A percentile compares a stretch with the other conserved stretches of the same genome.
phyloP scores from a whole-genome alignment of 2,888 invertebrate species.

The Eurytoma californica region DNA sequence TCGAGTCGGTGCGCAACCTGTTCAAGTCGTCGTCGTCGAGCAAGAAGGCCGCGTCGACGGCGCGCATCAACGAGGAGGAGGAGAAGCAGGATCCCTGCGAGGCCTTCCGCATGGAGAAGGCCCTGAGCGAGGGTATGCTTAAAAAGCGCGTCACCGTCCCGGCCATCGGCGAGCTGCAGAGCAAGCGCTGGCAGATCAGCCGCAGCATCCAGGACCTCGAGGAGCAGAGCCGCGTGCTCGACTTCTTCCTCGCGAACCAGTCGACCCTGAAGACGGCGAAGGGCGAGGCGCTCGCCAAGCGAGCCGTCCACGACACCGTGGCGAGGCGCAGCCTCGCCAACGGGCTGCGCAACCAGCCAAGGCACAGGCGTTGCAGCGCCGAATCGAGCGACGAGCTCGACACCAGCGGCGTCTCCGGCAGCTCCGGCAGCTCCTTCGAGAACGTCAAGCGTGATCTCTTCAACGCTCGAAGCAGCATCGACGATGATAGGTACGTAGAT shows the following conservation, averaged over 20 bases:
- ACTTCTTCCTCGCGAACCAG: slow-evolving; percentile 67
- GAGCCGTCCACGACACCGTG: slow-evolving; percentile 56
- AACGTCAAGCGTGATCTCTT: slow-evolving; percentile 43
- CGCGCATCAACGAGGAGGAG: slow-evolving; percentile 63
- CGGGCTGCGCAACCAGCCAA: slow-evolving; percentile 1
- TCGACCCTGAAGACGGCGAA: slow-evolving; percentile 63
- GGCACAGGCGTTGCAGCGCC: slow-evolving; percentile 19
- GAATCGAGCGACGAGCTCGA: slow-evolving; percentile 46
- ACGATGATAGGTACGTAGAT: slow-evolving; percentile 17
- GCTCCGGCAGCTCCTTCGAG: slow-evolving; percentile 21
- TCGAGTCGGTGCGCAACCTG: slow-evolving; percentile 77
- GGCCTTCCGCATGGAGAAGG: slow-evolving; percentile 68
- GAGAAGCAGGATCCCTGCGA: not conserved
- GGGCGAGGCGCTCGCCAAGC: slow-evolving; percentile 61
- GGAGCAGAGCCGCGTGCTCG: slow-evolving; percentile 69
- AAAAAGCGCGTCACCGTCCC: slow-evolving; percentile 56
- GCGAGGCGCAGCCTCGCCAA: not conserved
- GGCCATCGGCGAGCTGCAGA: slow-evolving; percentile 59
- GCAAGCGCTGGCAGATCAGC: slow-evolving; percentile 65
- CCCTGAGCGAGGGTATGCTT: slow-evolving; percentile 69
- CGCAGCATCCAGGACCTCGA: slow-evolving; percentile 71
- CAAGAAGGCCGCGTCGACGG: slow-evolving; percentile 61
- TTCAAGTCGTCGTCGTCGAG: slow-evolving; percentile 68
- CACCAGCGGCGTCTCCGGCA: slow-evolving; percentile 26
- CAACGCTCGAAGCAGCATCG: slow-evolving; percentile 12